Evolutionary conservation across 2,888 invertebrate species (phyloP).

Genomic region (Ophonus ardosiacus): DNA sequence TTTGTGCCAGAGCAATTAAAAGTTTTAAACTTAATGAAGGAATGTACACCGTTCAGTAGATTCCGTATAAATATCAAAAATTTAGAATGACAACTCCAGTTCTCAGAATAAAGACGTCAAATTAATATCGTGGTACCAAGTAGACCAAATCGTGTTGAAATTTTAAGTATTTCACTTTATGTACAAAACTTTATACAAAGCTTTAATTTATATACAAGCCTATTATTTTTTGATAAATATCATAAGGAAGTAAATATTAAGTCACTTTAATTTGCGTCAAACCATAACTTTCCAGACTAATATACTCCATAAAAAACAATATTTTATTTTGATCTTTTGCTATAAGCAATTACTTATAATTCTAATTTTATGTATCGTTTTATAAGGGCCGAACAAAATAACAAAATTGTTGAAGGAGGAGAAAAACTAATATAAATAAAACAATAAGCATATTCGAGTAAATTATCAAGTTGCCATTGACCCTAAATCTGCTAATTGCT

Average conservation of each 20-base stretch:
- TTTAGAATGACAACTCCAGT: conserved; percentile 46
- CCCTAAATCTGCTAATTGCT: too few relatives aligned
- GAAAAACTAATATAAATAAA: too few relatives aligned
- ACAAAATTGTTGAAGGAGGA: too few relatives aligned
- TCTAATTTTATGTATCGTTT: too few relatives aligned
- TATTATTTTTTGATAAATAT: conserved; percentile 33
- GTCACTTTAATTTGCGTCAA: background rate
- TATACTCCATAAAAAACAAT: background rate
- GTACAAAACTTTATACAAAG: conserved; percentile 9
- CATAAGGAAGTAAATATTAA: background rate
- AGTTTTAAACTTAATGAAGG: conserved; percentile 51
- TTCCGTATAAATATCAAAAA: conserved; percentile 50
- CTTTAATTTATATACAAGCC: conserved; percentile 37
- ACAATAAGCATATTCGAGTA: too few relatives aligned
- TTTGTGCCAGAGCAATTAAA: conserved; percentile 50
- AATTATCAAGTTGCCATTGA: too few relatives aligned
- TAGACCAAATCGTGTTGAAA: conserved; percentile 11
- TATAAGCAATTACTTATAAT: too few relatives aligned
- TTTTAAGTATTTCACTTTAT: conserved; percentile 45
- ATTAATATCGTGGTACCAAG: conserved; percentile 48
- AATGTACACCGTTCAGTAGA: conserved; percentile 41
- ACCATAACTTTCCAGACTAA: background rate
- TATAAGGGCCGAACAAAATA: too few relatives aligned
- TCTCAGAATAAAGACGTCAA: conserved; percentile 35
- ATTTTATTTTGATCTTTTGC: background rate